Evolutionary conservation across 2,888 invertebrate genomes (phyloP).

Genomic region (Drosophila cyrtoloma): DNA sequence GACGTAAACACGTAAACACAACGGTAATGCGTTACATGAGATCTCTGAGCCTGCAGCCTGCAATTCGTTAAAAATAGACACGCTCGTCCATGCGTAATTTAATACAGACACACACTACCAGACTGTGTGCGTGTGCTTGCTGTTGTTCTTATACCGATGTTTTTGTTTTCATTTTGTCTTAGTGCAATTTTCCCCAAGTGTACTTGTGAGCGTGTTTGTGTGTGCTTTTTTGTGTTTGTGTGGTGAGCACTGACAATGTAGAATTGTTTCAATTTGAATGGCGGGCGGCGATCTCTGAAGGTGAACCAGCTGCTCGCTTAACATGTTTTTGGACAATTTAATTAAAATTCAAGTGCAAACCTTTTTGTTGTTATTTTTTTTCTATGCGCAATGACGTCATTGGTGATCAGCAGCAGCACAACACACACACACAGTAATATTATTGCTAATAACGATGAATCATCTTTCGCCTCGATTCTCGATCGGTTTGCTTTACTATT

Average conservation of each 20-base stretch:
- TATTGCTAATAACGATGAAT: conserved; percentile 25
- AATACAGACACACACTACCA: conserved; percentile 30
- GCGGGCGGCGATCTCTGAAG: conserved; percentile 37
- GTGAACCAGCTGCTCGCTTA: conserved; percentile 53
- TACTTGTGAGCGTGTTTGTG: conserved; percentile 7
- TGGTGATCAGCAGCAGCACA: conserved; percentile 5
- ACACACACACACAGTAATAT: conserved; percentile 1
- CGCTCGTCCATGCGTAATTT: conserved; percentile 42
- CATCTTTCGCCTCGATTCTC: conserved; percentile 15
- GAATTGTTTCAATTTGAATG: conserved; percentile 57
- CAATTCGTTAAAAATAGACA: conserved; percentile 52
- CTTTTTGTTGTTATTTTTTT: conserved; percentile 26
- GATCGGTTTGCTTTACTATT: not conserved
- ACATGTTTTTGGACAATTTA: conserved; percentile 30
- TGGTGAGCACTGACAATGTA: conserved; percentile 18
- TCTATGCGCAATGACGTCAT: conserved; percentile 50
- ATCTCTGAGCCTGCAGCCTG: conserved; percentile 10
- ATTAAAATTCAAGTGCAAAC: conserved; percentile 62
- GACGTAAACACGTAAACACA: conserved; percentile 62
- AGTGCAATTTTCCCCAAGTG: conserved; percentile 48
- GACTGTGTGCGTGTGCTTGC: conserved; percentile 37
- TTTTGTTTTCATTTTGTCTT: conserved; percentile 30
- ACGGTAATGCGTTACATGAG: conserved; percentile 44
- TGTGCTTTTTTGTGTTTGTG: not conserved
- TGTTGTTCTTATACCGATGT: conserved; percentile 23